These are phyloP conservation scores for Ridgeia piscesae DNA, from an alignment of 1,140 invertebrate species.

Conservation along the genomic window DNA sequence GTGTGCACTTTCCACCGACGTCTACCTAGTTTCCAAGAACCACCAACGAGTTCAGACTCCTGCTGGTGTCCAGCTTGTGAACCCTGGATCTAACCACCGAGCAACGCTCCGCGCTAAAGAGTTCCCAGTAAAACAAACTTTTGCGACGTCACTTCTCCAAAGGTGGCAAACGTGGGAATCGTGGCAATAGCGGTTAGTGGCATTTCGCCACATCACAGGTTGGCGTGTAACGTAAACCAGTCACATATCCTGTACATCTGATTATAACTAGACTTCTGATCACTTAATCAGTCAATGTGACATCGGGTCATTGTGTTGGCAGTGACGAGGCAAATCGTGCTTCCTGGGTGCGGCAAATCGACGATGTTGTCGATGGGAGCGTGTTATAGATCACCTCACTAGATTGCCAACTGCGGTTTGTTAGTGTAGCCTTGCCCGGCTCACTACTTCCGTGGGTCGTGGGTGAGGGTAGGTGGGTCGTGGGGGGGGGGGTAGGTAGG, in stretches of 20 bases:
- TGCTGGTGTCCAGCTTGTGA: background rate
- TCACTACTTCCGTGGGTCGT: background rate
- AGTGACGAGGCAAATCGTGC: background rate
- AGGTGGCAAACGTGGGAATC: background rate
- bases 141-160: background rate
- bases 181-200: background rate
- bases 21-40: background rate
- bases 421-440: background rate
- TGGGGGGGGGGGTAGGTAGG: no score
- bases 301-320: background rate
- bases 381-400: background rate
- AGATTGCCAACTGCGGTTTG: background rate
- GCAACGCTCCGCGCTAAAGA: background rate
- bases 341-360: background rate
- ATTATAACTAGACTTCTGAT: background rate
- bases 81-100: background rate
- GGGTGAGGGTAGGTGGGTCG: no score
- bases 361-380: background rate
- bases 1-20: background rate
- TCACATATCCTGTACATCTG: background rate
- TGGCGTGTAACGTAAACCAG: background rate
- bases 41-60: background rate
- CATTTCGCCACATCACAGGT: background rate
- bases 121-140: background rate
- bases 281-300: background rate